Evolutionary conservation across 2,888 invertebrate species (phyloP), one percentile per base, ranked within the genome.

Genomic region (Lepidocyrtinus sp.): DNA sequence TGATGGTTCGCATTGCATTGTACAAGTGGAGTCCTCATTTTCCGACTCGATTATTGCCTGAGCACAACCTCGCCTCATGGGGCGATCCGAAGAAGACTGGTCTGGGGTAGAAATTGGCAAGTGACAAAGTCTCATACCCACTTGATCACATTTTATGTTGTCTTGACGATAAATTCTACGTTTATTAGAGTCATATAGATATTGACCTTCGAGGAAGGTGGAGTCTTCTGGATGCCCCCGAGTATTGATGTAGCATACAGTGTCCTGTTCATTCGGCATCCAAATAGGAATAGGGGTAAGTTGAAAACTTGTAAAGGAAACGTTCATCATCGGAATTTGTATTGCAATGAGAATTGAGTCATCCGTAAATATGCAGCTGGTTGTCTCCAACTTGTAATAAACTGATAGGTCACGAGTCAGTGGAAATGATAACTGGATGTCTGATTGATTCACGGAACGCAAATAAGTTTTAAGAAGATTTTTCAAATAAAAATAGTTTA

Each of bases 261-360:
- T 78, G 7, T 59, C 63, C 9, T 25, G 73, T 15, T 73, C 78
- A 22, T 61, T 62, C 2, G 78, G 78, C 59, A 69, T 27, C 73
- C 72, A 73, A 7, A 78, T 9, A 5, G 78, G 78, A 36, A 78
- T 69, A 15, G 78, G 78, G 5, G 65, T 68, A 7, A 78, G 64
- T 22, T 67, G 50, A 36, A 36, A 67, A 9, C 36, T 5, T 17
- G 72, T 17, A 2, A 22, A 12, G 2, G 50, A 24, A 9, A 24
- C n/a, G 0, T 50, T 22, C 5, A 46, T 22, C 0, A 69, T 9
- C 1, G 78, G 78, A 19, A 78, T 63, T 73, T 78, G 78, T 68
- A 78, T 27, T 2, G 78, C 78, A 1, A 78, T 36, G 50, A 78
- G 25, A 9, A 78, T 50, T 1, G 78, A 78, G 19, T 61, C 62